These are phyloP conservation scores for Brienomyrus brachyistius DNA, from an alignment of 2,113 vertebrate species.

Conservation along the genomic window DNA sequence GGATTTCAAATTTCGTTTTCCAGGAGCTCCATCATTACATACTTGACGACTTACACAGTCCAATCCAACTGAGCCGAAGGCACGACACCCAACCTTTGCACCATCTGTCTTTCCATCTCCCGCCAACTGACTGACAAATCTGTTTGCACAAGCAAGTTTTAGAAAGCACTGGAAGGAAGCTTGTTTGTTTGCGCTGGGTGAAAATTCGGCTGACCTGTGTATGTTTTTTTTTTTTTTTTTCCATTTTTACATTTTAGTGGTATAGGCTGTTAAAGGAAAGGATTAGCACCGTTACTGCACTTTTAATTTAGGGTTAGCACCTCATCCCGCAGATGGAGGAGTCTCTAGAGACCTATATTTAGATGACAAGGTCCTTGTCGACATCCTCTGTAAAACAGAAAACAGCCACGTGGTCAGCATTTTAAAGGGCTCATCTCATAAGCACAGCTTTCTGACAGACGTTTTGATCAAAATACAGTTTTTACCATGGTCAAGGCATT, in stretches of 20 bases:
- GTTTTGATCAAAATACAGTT: not conserved
- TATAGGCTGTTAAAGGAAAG: slow-evolving; percentile 60
- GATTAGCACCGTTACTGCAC: slow-evolving; percentile 85
- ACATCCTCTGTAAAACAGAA: slow-evolving; percentile 84
- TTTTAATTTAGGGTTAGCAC: slow-evolving; percentile 82
- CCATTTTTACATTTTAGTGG: slow-evolving; percentile 56
- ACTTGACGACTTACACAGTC: slow-evolving; percentile 32
- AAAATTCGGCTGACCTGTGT: slow-evolving; percentile 55
- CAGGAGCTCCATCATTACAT: slow-evolving; percentile 29
- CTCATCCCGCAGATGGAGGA: slow-evolving; percentile 62
- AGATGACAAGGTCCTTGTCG: slow-evolving; percentile 91
- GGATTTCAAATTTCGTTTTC: slow-evolving; percentile 34
- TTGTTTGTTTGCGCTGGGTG: slow-evolving; percentile 26
- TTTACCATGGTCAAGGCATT: not conserved
- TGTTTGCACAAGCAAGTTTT: slow-evolving; percentile 30
- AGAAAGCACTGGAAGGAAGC: slow-evolving; percentile 29
- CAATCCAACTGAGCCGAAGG: slow-evolving; percentile 16
- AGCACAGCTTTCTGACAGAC: not conserved
- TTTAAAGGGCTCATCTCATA: not conserved
- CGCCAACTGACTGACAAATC: slow-evolving; percentile 33
- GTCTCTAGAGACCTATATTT: slow-evolving; percentile 47
- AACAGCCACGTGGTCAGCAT: slow-evolving; percentile 24
- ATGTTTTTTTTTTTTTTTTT: slow-evolving; percentile 31
- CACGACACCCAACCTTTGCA: not conserved
- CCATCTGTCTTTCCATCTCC: slow-evolving; percentile 15